These are phyloP conservation scores for Drosophila anceps DNA, from an alignment of 2,888 invertebrate species.

Conservation along the genomic window DNA sequence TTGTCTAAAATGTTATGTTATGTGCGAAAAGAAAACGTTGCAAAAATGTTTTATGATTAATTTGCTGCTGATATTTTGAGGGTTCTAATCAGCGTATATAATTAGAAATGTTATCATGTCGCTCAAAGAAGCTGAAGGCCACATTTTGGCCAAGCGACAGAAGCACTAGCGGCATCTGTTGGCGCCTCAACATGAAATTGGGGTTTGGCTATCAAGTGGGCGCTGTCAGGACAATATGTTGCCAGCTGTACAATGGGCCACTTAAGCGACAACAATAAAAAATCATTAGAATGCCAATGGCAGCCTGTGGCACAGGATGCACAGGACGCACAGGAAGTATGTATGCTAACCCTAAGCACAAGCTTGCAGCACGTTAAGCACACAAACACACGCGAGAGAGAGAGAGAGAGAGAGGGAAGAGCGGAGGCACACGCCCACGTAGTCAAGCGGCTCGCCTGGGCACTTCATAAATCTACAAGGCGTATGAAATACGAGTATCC, in stretches of 20 bases:
- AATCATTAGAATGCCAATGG: conserved; percentile 77
- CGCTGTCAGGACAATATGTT: conserved; percentile 66
- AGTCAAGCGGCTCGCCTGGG: conserved; percentile 46
- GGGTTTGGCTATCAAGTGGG: conserved; percentile 33
- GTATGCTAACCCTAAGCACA: conserved; percentile 24
- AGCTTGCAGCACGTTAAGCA: conserved; percentile 11
- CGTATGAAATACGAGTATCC: conserved; percentile 79
- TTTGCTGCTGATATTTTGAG: not conserved
- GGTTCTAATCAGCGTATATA: conserved; percentile 13
- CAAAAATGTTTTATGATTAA: conserved; percentile 7
- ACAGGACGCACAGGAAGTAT: conserved; percentile 36
- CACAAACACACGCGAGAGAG: not conserved
- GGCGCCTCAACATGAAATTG: conserved; percentile 8
- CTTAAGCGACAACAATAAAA: conserved; percentile 78
- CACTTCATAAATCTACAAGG: conserved; percentile 80
- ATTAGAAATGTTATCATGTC: conserved; percentile 35
- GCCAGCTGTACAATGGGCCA: conserved; percentile 79
- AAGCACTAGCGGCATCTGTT: conserved; percentile 13
- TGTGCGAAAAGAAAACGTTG: too few relatives aligned
- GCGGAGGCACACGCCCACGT: conserved; percentile 33
- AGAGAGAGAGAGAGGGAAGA: not conserved
- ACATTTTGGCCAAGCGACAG: conserved; percentile 14
- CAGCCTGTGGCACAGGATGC: conserved; percentile 47
- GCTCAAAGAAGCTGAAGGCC: conserved; percentile 7
- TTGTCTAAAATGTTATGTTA: too few relatives aligned